Conservation (phyloP, 2,113 vertebrate genomes). For the Aramus guarauna region DNA sequence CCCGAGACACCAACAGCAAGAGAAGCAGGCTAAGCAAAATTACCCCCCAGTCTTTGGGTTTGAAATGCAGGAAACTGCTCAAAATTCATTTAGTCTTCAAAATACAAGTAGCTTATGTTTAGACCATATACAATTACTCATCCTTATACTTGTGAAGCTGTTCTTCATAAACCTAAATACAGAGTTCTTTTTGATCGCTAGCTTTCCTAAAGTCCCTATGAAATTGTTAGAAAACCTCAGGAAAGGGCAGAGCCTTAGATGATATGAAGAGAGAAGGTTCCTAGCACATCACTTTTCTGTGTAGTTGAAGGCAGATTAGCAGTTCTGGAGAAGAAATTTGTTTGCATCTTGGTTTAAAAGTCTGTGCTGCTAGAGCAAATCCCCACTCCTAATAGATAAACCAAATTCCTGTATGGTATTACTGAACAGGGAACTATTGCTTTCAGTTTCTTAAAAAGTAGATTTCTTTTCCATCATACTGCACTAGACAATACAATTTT, state of each 20-base stretch:
- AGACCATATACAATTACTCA: not conserved
- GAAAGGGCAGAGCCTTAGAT: not conserved
- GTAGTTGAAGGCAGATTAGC: not conserved
- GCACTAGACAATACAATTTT: not conserved
- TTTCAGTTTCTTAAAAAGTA: not conserved
- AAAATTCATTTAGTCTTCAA: not conserved
- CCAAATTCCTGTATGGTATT: not conserved
- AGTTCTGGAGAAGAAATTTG: not conserved
- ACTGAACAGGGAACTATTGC: fast-evolving
- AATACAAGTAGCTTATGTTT: not conserved
- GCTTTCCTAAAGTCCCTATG: not conserved
- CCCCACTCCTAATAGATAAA: not conserved
- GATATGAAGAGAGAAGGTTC: not conserved
- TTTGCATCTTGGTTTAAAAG: not conserved
- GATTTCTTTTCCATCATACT: not conserved
- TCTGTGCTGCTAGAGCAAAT: not conserved
- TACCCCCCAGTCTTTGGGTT: fast-evolving
- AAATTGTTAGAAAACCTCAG: not conserved
- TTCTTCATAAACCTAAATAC: not conserved
- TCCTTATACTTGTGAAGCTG: not conserved
- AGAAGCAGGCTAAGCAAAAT: not conserved
- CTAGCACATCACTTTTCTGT: not conserved
- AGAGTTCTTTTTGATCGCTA: not conserved
- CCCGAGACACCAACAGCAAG: not conserved
- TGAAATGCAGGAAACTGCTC: fast-evolving